phyloP scores from a whole-genome alignment of 2,888 invertebrate genomes.

The Melanchra persicariae region DNA sequence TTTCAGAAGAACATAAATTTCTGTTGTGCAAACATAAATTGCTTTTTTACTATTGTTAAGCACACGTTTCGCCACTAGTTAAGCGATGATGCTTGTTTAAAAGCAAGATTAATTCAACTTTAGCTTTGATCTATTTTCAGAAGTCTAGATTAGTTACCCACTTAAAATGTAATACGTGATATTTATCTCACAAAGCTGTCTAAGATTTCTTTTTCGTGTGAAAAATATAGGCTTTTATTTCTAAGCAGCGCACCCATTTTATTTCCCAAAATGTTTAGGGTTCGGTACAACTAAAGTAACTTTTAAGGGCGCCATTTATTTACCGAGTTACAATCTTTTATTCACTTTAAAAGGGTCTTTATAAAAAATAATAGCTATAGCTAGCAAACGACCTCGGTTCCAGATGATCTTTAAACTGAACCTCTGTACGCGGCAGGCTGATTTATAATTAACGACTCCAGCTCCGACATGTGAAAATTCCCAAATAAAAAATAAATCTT shows the following conservation, averaged over 20 bases:
- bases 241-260: background rate
- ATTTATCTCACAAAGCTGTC: background rate
- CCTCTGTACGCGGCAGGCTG: no score
- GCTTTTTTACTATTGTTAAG: no score
- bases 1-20: no score
- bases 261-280: slow-evolving; percentile 10
- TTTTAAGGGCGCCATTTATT: slow-evolving; percentile 23
- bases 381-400: background rate
- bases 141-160: background rate
- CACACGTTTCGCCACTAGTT: no score
- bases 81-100: background rate
- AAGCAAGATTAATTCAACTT: background rate
- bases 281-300: slow-evolving; percentile 4
- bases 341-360: slow-evolving; percentile 12
- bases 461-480: no score
- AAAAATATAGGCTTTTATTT: slow-evolving; percentile 25
- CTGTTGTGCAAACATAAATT: no score
- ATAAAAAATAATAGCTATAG: background rate
- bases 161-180: background rate
- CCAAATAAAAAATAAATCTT: no score
- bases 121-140: background rate
- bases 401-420: background rate
- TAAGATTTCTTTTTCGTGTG: slow-evolving; percentile 11
- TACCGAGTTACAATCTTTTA: slow-evolving; percentile 10
- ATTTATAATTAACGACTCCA: no score